These are phyloP conservation scores for Erinaceus europaeus DNA, from an alignment of 2,113 vertebrate genomes.

Conservation along the genomic window DNA sequence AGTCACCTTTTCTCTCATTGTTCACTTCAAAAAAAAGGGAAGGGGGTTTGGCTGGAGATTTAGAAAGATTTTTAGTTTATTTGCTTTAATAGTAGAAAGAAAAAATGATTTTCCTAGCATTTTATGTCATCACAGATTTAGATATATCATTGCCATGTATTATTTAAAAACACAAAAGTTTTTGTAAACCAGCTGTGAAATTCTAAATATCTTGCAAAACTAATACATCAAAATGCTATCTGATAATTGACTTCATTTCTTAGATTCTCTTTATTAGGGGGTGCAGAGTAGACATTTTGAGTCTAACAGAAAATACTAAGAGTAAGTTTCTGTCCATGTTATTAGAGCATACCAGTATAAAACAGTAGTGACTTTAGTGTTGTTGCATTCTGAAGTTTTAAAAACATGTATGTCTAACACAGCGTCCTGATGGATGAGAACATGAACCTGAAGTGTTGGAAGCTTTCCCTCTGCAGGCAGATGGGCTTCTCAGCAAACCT, in stretches of 20 bases:
- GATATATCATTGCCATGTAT: not conserved
- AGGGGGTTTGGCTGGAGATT: slow-evolving; percentile 28
- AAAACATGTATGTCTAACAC: not conserved
- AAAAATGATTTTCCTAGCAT: not conserved
- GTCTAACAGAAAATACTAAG: not conserved
- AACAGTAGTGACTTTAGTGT: not conserved
- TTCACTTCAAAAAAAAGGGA: slow-evolving; percentile 10
- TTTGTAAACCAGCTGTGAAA: not conserved
- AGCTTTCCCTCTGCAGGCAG: not conserved
- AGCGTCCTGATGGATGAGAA: not conserved
- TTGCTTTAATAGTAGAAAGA: slow-evolving; percentile 32
- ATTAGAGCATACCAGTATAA: not conserved
- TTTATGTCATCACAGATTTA: slow-evolving; percentile 19
- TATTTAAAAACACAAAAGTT: slow-evolving; percentile 1
- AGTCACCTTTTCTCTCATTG: slow-evolving; percentile 12
- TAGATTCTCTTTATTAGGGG: not conserved
- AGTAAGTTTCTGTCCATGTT: not conserved
- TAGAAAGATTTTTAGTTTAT: slow-evolving; percentile 19
- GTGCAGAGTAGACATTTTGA: not conserved
- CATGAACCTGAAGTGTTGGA: not conserved
- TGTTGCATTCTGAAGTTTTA: not conserved
- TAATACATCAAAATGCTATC: not conserved
- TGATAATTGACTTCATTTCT: not conserved
- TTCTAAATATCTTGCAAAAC: not conserved
- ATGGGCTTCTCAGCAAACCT: not conserved